phyloP scores from a whole-genome alignment of 2,797 vertebrate genomes.

The Gastrophryne carolinensis region DNA sequence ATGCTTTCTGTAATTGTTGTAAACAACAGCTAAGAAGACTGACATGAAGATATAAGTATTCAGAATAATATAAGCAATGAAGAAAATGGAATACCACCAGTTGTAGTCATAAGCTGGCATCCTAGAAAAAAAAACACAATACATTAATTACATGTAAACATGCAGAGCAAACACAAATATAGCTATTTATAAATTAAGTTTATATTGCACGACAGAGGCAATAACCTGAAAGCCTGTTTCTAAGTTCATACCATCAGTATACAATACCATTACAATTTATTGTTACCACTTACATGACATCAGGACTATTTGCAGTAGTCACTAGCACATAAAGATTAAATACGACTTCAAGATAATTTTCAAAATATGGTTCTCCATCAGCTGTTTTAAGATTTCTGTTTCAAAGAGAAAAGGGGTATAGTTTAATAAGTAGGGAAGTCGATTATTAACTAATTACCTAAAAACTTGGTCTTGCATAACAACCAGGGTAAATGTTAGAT shows the following conservation, averaged over 20 bases:
- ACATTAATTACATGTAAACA: neutral
- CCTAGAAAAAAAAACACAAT: constrained; percentile 65
- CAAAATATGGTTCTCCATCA: constrained; percentile 81
- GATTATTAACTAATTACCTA: no score
- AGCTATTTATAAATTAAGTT: no score
- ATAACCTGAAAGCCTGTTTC: no score
- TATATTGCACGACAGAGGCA: no score
- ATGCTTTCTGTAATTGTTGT: constrained; percentile 94
- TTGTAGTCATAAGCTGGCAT: constrained; percentile 90
- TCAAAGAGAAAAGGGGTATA: no score
- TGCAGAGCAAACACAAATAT: neutral
- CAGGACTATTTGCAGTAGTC: constrained; percentile 90
- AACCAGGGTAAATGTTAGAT: no score
- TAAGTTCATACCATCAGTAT: no score
- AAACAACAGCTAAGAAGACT: constrained; percentile 91
- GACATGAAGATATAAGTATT: constrained; percentile 97
- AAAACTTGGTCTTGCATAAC: no score
- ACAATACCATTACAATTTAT: neutral
- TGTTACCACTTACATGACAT: constrained; percentile 80
- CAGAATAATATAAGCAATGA: constrained; percentile 85
- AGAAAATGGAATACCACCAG: constrained; percentile 81
- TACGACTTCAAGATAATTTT: constrained; percentile 78
- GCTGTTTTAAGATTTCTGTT: constrained; percentile 77
- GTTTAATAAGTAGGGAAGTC: no score
- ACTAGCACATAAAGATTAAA: constrained; percentile 93